Base-by-base conservation (phyloP, 2,113 vertebrate species). In the Rhinogobius similis region DNA sequence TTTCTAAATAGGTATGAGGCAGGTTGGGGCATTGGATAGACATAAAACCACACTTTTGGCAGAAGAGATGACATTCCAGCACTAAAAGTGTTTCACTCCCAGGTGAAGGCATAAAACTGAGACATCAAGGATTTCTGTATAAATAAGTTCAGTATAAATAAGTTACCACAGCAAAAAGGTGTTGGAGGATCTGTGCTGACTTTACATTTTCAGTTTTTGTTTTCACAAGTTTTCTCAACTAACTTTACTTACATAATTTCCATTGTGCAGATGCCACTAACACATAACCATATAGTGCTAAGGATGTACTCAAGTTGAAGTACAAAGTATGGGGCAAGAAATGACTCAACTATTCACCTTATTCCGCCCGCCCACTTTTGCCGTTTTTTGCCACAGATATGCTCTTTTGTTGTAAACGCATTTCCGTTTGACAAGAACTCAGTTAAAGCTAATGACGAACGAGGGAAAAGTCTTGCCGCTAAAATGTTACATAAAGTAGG, bases 11-110 rank as follows among this genome's bases (percentile, higher is more conserved):
- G 55, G 55, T 26, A 58, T 29, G 55, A 58, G 26, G 26, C 26
- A 58, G 14, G 55, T 58, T 58, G 55, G 55, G 55, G 55, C 26
- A 58, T 18, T 58, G 55, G 55, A 29, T 16, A 58, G 26, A 58
- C 55, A 58, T 58, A 58, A 58, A 58, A 58, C 24, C 55, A 58
- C 14, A 29, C 13, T 58, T 58, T 58, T 58, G 55, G 55, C 55
- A 58, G 23, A 27, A 29, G 55, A 58, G 26, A 8, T 58, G 14
- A 29, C 55, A 58, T 58, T 20, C 55, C 7, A 29, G 26, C 26
- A 27, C 55, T 58, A 58, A 58, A 58, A 58, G 5, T 16, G 55
- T 18, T 58, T 58, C 2, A 58, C 14, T 58, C 55, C 13, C 55
- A 58, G 24, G 55, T 58, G 26, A 29, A 58, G 26, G 55, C 55